phyloP scores from a whole-genome alignment of 2,888 invertebrate species.

The Tipula unca region DNA sequence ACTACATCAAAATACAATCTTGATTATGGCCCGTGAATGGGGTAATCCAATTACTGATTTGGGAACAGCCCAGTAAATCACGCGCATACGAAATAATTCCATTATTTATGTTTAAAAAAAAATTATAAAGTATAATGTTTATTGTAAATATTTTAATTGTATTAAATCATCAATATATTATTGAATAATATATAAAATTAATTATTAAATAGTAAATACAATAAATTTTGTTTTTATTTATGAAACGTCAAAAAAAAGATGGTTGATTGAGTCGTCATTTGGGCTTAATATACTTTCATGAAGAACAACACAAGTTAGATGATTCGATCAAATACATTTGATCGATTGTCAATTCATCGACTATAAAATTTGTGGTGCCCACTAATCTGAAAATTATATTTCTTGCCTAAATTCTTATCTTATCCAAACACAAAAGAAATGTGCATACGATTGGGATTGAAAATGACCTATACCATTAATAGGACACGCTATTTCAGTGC shows the following conservation, averaged over 20 bases:
- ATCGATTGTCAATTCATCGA: too few relatives aligned
- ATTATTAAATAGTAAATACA: not conserved
- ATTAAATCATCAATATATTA: not conserved
- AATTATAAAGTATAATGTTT: not conserved
- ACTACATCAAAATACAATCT: conserved; percentile 57
- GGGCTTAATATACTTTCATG: too few relatives aligned
- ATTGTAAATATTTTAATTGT: not conserved
- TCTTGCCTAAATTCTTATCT: too few relatives aligned
- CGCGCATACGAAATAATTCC: not conserved
- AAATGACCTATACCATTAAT: too few relatives aligned
- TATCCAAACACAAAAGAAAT: too few relatives aligned
- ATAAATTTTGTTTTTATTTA: not conserved
- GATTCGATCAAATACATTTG: too few relatives aligned
- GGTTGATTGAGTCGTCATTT: not conserved
- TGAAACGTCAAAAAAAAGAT: not conserved
- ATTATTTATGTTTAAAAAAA: not conserved
- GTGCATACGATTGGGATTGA: too few relatives aligned
- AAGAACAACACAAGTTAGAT: too few relatives aligned
- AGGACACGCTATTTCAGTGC: too few relatives aligned
- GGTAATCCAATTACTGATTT: conserved; percentile 35
- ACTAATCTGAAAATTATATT: too few relatives aligned
- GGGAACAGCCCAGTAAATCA: not conserved
- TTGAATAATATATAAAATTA: conserved; percentile 8
- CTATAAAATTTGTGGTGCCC: too few relatives aligned
- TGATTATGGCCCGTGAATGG: conserved; percentile 75